Evolutionary conservation across 2,888 invertebrate genomes (phyloP).

Genomic region (Melanostoma mellinum): DNA sequence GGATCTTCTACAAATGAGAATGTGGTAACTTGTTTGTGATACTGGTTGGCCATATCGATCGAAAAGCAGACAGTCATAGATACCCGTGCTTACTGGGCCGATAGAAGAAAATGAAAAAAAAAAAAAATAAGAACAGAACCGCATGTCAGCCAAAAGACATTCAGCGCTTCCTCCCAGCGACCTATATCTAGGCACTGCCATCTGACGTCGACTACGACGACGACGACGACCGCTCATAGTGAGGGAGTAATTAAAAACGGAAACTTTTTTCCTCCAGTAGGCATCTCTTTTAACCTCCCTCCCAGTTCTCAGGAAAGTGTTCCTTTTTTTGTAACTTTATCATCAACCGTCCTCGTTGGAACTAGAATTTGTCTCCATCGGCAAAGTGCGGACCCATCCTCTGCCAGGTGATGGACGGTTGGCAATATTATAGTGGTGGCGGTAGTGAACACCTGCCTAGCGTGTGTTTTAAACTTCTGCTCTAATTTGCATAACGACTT

Average conservation of each 20-base stretch:
- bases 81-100: not conserved
- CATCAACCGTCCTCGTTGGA: slow-evolving; percentile 15
- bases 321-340: slow-evolving; percentile 29
- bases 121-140: slow-evolving; percentile 37
- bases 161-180: slow-evolving; percentile 18
- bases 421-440: not conserved
- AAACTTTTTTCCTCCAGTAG: slow-evolving; percentile 50
- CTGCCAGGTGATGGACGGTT: slow-evolving; percentile 1
- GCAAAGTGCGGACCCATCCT: slow-evolving; percentile 26
- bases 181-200: not conserved
- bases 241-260: slow-evolving; percentile 69
- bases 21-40: slow-evolving; percentile 63
- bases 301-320: slow-evolving; percentile 17
- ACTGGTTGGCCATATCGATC: slow-evolving; percentile 53
- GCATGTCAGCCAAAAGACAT: slow-evolving; percentile 68
- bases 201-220: not conserved
- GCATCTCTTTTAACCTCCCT: not conserved
- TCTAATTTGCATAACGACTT: slow-evolving; percentile 68
- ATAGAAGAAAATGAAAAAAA: not conserved
- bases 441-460: slow-evolving; percentile 34
- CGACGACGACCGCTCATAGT: slow-evolving; percentile 43
- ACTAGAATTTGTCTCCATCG: slow-evolving; percentile 51
- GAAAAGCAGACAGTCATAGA: slow-evolving; percentile 37
- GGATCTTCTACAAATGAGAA: slow-evolving; percentile 51
- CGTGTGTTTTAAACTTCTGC: slow-evolving; percentile 52